Evolutionary conservation across 2,113 vertebrate species (phyloP).

Genomic region (Enhydra lutris): DNA sequence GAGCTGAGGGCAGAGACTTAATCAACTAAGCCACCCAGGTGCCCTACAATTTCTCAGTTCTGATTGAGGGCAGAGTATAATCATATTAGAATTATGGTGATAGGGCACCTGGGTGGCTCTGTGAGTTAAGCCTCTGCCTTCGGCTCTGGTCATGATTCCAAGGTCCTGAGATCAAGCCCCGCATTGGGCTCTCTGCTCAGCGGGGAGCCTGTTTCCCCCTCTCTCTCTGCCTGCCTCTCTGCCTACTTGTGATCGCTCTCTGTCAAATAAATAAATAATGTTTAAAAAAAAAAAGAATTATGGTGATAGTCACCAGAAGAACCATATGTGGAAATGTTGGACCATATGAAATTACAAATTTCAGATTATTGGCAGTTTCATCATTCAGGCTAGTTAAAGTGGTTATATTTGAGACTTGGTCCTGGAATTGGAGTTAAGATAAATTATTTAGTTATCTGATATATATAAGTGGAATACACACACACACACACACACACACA

Average conservation of each 20-base stretch:
- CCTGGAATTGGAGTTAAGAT: background rate
- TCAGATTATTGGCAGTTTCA: background rate
- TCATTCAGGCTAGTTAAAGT: background rate
- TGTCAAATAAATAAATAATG: too few relatives aligned
- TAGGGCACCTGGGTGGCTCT: background rate
- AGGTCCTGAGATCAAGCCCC: too few relatives aligned
- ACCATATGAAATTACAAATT: background rate
- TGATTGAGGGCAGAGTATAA: background rate
- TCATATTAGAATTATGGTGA: background rate
- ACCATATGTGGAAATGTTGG: background rate
- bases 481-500: too few relatives aligned
- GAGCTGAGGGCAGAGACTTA: background rate
- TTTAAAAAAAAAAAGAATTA: background rate
- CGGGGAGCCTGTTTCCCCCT: too few relatives aligned
- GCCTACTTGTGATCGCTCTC: too few relatives aligned
- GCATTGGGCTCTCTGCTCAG: too few relatives aligned
- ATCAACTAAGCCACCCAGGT: background rate
- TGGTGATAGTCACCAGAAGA: background rate
- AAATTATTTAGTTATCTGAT: background rate
- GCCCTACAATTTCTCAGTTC: slow-evolving; percentile 1
- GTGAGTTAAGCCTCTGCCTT: too few relatives aligned
- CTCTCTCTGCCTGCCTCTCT: too few relatives aligned
- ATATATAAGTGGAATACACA: background rate
- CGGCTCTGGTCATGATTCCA: too few relatives aligned
- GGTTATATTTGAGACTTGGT: background rate